Base-by-base conservation (phyloP, 2,113 vertebrate species). In the Phaetusa simplex region DNA sequence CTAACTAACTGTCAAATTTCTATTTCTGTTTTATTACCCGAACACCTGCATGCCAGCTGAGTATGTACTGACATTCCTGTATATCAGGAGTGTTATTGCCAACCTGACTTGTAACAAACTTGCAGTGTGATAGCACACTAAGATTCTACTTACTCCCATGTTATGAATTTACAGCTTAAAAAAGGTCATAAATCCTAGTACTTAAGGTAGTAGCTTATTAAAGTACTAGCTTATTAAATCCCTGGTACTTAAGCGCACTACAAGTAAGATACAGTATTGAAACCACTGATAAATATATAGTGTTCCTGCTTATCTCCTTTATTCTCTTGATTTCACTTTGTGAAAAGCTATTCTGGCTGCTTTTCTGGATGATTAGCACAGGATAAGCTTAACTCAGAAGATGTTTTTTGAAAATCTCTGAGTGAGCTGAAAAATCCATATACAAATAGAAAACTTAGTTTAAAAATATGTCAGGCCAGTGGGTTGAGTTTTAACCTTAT, bases 1-100 rank as follows among this genome's bases (percentile, higher is more conserved):
- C 69, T 95, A 36, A 53, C 55, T 79, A 77, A 56, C 83, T 72
- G 67, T 77, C 89, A 88, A 77, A 88, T 93, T 96, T 93, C 81
- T 90, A 69, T 95, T 96, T 87, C 74, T 93, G n/a, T 94, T 96
- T 95, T 96, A 90, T 94, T 93, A 91, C 49, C 69, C 3, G 4
- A 84, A 85, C 95, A 97, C 95, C 91, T 97, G 89, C 78, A 16
- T 94, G 62, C 91, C 97, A 97, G 73, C 91, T 95, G 96, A 91
- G 74, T 73, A 79, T 72, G 76, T 93, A 32, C 53, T 83, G 89
- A 56, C 84, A 69, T 94, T 95, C 66, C 82, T 95, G 58, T 73
- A 43, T 66, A 93, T 83, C 71, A 90, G 72, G n/a, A 77, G 49
- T 80, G 56, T 72, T 95, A 82, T n/a, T 84, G 65, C 80, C 73